Percentiles rank a stretch among this genome's conserved stretches.
These are phyloP conservation scores for Blennius ocellaris DNA, from an alignment of 2,113 vertebrate genomes.

Conservation along the genomic window DNA sequence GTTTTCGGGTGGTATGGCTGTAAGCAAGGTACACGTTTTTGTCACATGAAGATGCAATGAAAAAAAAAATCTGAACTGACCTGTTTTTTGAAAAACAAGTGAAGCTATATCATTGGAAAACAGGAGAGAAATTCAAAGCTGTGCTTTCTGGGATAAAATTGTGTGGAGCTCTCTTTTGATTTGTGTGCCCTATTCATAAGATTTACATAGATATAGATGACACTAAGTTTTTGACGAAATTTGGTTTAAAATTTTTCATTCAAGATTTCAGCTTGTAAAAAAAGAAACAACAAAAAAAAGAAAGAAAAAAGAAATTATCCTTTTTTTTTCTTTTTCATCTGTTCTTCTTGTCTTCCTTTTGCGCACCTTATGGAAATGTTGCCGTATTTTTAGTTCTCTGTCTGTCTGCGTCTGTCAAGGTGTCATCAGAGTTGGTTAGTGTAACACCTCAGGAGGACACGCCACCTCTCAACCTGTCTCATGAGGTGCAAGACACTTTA, in stretches of 20 bases:
- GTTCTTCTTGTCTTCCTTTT: background rate
- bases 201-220: background rate
- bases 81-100: background rate
- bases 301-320: background rate
- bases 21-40: background rate
- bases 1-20: too few species aligned
- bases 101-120: background rate
- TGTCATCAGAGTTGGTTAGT: constrained; percentile 37
- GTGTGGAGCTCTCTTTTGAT: constrained; percentile 1
- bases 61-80: background rate
- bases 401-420: constrained; percentile 45
- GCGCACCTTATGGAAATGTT: background rate
- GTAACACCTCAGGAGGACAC: constrained; percentile 57
- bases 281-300: background rate
- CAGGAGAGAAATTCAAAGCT: background rate
- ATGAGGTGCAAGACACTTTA: constrained; percentile 70
- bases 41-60: background rate
- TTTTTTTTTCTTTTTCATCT: background rate
- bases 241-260: background rate
- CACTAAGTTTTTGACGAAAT: background rate
- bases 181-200: background rate
- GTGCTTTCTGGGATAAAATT: background rate
- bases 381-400: constrained; percentile 33
- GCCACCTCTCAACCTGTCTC: constrained; percentile 69
- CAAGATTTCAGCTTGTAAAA: background rate